Percentiles rank a stretch among this genome's conserved stretches.
phyloP scores from a whole-genome alignment of 2,888 invertebrate species.

The Erynnis tages region DNA sequence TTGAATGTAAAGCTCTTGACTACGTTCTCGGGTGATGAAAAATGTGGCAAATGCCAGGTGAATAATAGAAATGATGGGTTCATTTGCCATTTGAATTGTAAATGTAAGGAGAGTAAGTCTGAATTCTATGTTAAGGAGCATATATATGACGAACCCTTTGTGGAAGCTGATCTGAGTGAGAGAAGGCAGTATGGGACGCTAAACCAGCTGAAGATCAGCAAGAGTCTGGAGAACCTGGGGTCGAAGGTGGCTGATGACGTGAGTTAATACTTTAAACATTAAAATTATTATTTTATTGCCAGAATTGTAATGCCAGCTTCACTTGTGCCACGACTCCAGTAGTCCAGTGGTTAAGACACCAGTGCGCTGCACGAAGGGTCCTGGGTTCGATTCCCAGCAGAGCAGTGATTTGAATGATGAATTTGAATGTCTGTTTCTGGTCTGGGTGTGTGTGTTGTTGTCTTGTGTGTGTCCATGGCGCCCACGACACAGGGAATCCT shows the following conservation, averaged over 20 bases:
- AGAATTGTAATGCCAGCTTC: neutral
- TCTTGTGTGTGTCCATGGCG: too few relatives aligned
- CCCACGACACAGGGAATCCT: too few relatives aligned
- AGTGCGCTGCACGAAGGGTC: too few relatives aligned
- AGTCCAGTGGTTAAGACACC: neutral
- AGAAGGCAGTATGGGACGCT: constrained; percentile 54
- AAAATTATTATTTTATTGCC: too few relatives aligned
- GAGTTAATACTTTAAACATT: constrained; percentile 35
- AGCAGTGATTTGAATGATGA: too few relatives aligned
- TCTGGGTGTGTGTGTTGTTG: too few relatives aligned
- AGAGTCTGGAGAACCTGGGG: constrained; percentile 60
- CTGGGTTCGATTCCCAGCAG: too few relatives aligned
- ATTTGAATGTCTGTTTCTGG: too few relatives aligned
- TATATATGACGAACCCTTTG: constrained; percentile 83
- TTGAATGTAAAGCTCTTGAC: constrained; percentile 34
- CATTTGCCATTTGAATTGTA: constrained; percentile 68
- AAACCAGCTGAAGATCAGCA: constrained; percentile 50
- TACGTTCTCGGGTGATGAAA: constrained; percentile 38
- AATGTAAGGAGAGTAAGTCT: constrained; percentile 51
- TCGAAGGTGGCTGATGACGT: constrained; percentile 42
- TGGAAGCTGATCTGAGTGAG: constrained; percentile 28
- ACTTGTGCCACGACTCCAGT: neutral
- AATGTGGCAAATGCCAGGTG: constrained; percentile 56
- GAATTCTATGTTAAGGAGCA: constrained; percentile 75
- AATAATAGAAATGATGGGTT: constrained; percentile 51